These are phyloP conservation scores for Petrocephalus zakoni DNA, from an alignment of 2,113 vertebrate genomes.

Conservation along the genomic window DNA sequence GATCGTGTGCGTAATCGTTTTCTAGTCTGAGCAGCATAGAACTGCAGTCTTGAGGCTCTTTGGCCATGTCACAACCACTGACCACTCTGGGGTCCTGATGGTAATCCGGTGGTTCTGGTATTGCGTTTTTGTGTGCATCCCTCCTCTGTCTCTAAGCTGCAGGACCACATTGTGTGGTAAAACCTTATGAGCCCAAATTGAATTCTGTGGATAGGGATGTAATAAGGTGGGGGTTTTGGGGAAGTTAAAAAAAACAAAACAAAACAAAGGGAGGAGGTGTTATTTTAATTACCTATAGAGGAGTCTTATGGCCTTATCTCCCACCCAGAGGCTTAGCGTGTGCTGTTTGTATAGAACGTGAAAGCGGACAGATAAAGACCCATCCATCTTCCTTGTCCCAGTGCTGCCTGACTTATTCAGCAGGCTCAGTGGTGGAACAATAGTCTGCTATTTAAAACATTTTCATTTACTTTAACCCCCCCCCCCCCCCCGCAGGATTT, in stretches of 20 bases:
- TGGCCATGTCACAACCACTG: neutral
- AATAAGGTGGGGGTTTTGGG: neutral
- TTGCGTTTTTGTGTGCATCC: neutral
- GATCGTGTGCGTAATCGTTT: neutral
- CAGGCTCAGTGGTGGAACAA: neutral
- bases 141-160: neutral
- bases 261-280: conserved; percentile 20
- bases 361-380: neutral
- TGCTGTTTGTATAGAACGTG: neutral
- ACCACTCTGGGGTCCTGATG: neutral
- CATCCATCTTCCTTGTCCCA: neutral
- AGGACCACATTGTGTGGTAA: neutral
- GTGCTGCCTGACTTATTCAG: neutral
- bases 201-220: conserved; percentile 7
- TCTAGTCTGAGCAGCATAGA: neutral
- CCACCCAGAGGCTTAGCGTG: conserved; percentile 6
- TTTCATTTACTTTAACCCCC: conserved; percentile 31
- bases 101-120: neutral
- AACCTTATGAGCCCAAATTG: conserved; percentile 25
- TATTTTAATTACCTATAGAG: conserved; percentile 31
- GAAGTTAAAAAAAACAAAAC: neutral
- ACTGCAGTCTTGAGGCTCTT: neutral
- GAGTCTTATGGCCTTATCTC: conserved; percentile 29
- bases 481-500: conserved; percentile 74
- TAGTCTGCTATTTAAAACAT: conserved; percentile 12